A percentile compares a stretch with the other conserved stretches of the same genome.
Evolutionary conservation across 2,113 vertebrate species (phyloP).

Genomic region (Calidris pygmaea): DNA sequence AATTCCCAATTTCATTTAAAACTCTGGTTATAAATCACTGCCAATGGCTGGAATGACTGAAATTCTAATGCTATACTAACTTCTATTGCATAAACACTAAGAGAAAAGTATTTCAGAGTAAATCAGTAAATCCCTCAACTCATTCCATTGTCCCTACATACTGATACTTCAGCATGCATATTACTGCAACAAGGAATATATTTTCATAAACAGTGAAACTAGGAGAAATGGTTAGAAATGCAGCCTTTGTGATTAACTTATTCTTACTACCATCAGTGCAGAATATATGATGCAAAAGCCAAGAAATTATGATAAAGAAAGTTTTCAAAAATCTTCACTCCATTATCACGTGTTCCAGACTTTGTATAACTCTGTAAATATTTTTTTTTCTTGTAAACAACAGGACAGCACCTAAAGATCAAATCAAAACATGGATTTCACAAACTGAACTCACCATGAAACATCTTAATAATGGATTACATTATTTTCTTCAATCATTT

Average conservation of each 20-base stretch:
- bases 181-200: neutral
- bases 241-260: neutral
- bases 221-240: neutral
- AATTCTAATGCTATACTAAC: slow-evolving; percentile 52
- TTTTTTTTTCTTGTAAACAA: neutral
- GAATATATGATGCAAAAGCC: neutral
- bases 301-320: neutral
- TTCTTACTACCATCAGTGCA: neutral
- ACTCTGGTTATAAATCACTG: slow-evolving; percentile 62
- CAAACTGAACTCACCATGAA: neutral
- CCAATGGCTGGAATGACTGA: slow-evolving; percentile 35
- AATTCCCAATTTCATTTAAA: slow-evolving; percentile 61
- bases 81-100: neutral
- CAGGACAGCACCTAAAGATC: neutral
- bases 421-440: neutral
- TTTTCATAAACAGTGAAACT: slow-evolving; percentile 33
- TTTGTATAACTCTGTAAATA: neutral
- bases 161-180: neutral
- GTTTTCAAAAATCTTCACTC: neutral
- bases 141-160: slow-evolving; percentile 3
- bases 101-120: neutral
- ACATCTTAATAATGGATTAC: neutral
- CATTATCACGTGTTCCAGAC: neutral
- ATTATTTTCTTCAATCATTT: neutral
- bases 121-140: slow-evolving; percentile 49